Conservation (phyloP, 2,113 vertebrate genomes). For the Notechis scutatus region DNA sequence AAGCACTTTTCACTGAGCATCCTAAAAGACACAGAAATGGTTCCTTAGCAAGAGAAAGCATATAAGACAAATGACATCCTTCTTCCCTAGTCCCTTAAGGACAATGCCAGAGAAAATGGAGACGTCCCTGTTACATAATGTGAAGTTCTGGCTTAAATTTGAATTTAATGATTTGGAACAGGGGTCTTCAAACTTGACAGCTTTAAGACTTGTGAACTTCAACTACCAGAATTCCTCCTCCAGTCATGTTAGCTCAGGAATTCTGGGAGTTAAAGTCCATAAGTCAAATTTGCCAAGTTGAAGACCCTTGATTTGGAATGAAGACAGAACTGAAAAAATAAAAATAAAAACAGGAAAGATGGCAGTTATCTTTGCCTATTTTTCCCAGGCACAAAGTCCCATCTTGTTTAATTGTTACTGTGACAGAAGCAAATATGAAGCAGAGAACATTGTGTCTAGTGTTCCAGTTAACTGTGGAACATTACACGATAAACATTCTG, state of each 20-base stretch:
- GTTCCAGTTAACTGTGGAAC: background rate
- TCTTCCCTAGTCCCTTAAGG: background rate
- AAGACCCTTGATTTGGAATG: background rate
- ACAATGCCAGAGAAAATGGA: background rate
- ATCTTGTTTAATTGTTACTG: background rate
- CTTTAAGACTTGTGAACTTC: too few species aligned
- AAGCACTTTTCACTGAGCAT: conserved; percentile 5
- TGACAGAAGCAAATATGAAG: background rate
- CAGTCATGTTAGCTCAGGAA: too few species aligned
- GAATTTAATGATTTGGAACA: background rate
- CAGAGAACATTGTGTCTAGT: background rate
- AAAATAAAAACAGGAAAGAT: background rate
- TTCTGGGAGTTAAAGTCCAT: too few species aligned
- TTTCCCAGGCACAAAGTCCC: background rate
- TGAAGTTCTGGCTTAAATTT: background rate
- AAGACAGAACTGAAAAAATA: background rate
- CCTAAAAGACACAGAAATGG: conserved; percentile 26
- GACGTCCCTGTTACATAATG: background rate
- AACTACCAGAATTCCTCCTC: too few species aligned
- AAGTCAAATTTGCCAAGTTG: too few species aligned
- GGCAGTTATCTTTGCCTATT: background rate
- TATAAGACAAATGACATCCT: background rate
- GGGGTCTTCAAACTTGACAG: too few species aligned
- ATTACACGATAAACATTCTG: background rate
- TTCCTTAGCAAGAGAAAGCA: conserved; percentile 25